phyloP scores from a whole-genome alignment of 2,888 invertebrate species.

The Lasioglossum pauxillum region DNA sequence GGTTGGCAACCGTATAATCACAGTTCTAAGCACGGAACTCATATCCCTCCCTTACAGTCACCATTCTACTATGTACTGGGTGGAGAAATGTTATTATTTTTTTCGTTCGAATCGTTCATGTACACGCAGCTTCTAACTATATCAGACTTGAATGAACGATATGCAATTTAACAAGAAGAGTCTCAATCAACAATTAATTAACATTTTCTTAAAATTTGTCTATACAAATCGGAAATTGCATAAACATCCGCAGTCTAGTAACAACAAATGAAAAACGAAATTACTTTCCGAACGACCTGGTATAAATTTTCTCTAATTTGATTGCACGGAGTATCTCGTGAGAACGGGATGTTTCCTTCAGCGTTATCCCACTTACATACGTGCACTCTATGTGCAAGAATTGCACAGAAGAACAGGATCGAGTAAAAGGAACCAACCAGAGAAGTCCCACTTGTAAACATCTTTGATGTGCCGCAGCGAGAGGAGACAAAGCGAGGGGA shows the following conservation, averaged over 20 bases:
- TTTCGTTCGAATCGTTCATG: neutral
- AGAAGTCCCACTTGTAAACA: slow-evolving; percentile 6
- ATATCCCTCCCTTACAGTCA: slow-evolving; percentile 34
- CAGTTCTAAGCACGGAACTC: slow-evolving; percentile 59
- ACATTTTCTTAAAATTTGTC: too few species aligned
- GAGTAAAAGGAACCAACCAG: neutral
- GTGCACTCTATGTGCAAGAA: neutral
- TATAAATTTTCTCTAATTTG: neutral
- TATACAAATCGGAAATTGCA: too few species aligned
- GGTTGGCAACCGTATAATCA: slow-evolving; percentile 67
- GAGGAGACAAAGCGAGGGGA: neutral
- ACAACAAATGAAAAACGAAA: too few species aligned
- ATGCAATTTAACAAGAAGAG: too few species aligned
- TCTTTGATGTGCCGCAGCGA: neutral
- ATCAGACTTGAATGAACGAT: too few species aligned
- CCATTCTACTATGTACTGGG: slow-evolving; percentile 19
- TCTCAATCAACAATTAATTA: neutral
- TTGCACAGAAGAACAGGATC: neutral
- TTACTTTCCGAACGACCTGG: too few species aligned
- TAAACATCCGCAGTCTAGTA: too few species aligned
- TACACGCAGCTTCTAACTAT: too few species aligned
- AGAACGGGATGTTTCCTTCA: neutral
- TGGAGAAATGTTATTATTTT: neutral
- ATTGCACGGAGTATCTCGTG: neutral
- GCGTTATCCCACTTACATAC: neutral